phyloP scores from a whole-genome alignment of 2,888 invertebrate genomes.

The Hydroisotoma schaefferi region DNA sequence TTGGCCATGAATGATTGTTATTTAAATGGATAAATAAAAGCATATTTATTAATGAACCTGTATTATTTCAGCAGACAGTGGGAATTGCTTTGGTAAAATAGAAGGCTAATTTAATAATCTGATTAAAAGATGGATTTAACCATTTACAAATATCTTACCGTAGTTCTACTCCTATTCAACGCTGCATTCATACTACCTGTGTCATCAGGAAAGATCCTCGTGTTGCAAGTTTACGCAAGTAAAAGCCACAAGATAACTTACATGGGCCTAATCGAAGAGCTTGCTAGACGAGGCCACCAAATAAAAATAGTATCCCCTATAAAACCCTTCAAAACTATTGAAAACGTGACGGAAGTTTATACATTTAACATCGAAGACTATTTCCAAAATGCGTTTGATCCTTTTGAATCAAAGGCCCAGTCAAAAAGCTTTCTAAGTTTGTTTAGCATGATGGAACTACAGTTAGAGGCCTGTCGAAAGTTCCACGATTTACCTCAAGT shows the following conservation, averaged over 20 bases:
- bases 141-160: neutral
- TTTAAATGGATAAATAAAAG: no score
- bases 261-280: constrained; percentile 55
- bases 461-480: no score
- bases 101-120: neutral
- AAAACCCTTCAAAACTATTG: constrained; percentile 52
- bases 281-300: constrained; percentile 57
- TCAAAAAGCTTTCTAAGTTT: no score
- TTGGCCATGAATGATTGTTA: no score
- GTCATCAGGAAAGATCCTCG: constrained; percentile 52
- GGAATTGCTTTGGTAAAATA: no score
- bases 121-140: neutral
- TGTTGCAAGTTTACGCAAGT: constrained; percentile 56
- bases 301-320: constrained; percentile 57
- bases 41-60: no score
- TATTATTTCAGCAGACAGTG: no score
- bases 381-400: no score
- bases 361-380: constrained; percentile 21
- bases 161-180: neutral
- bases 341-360: constrained; percentile 49
- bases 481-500: neutral
- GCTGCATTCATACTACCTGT: neutral
- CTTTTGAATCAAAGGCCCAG: no score
- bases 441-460: no score
- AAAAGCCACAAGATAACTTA: constrained; percentile 57